A percentile compares a stretch with the other conserved stretches of the same genome.
Evolutionary conservation across 1,140 invertebrate species (phyloP).

Genomic region (Drosophila miranda): DNA sequence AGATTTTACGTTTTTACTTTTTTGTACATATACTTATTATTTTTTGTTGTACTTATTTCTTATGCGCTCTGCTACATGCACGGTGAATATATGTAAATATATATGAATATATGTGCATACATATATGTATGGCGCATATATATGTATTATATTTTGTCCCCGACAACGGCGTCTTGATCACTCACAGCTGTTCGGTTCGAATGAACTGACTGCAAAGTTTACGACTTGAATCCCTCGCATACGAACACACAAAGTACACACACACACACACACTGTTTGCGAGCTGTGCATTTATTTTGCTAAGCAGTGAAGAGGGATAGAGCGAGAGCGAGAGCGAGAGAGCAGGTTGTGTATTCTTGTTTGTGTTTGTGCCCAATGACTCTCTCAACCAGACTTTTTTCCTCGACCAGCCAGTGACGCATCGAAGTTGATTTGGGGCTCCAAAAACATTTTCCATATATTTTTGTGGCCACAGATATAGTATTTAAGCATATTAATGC

Average conservation of each 20-base stretch:
- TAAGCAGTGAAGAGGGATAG: conserved; percentile 20
- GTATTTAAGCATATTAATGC: neutral
- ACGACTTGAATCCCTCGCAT: conserved; percentile 54
- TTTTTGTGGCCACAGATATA: neutral
- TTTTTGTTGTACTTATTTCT: conserved; percentile 37
- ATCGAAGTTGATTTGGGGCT: conserved; percentile 21
- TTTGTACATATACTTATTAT: conserved; percentile 40
- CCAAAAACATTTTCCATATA: neutral
- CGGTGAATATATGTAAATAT: conserved; percentile 17
- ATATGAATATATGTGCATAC: conserved; percentile 17
- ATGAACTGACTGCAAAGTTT: conserved; percentile 70
- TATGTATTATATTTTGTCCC: conserved; percentile 32
- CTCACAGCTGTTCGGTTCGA: conserved; percentile 67
- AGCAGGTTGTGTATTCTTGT: conserved; percentile 20
- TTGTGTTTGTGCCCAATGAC: conserved; percentile 29
- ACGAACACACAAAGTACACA: conserved; percentile 2
- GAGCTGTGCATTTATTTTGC: conserved; percentile 14
- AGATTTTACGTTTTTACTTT: conserved; percentile 63
- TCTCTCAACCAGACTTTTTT: conserved; percentile 42
- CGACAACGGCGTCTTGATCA: conserved; percentile 68
- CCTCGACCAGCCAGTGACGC: conserved; percentile 40
- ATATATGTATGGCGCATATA: conserved; percentile 24
- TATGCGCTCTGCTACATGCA: conserved; percentile 27
- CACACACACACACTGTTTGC: conserved; percentile 31
- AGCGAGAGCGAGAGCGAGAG: conserved; percentile 49